Evolutionary conservation across 2,888 invertebrate species (phyloP), one percentile per base, ranked within the genome.

Genomic region (Charanyca ferruginea): DNA sequence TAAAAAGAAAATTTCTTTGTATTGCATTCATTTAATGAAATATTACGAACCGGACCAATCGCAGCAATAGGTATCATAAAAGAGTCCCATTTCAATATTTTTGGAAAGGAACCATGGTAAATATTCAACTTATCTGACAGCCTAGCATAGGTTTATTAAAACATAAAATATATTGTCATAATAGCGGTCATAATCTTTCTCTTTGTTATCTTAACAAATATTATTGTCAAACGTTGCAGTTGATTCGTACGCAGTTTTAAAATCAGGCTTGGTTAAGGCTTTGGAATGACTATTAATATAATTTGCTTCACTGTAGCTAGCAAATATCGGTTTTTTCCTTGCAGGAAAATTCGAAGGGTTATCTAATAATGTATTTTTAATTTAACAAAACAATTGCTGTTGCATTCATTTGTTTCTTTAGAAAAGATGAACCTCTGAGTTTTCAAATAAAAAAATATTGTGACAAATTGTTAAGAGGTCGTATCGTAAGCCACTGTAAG

Each of bases 61-160:
- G 44, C 25, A 42, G 57, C 13, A 28, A 41, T n/a, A n/a, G n/a
- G n/a, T 41, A 62, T 45, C 51, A 35, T 57, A 63, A 62, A 73
- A 66, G n/a, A 67, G 52, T 57, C 20, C 59, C 48, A 55, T 60
- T 73, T 61, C 42, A 25, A 44, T 73, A 62, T 49, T 77, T 66
- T 55, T 51, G 38, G 47, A 42, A 38, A 55, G 42, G 49, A 62
- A 48, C 18, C 13, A 23, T 60, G 13, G 9, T 52, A 32, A n/a
- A 45, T 47, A 45, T 41, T 32, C 32, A 22, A 35, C 20, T 63
- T 55, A 55, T 60, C 51, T 41, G 55, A 13, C 20, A 51, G 45
- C 28, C 23, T 22, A 45, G 7, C 7, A 32, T 47, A 32, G 28
- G 8, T 38, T 53, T 42, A 48, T 25, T 6, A 53, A 45, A 58